Evolutionary conservation across 2,113 vertebrate genomes (phyloP).

Genomic region (Quiscalus mexicanus): DNA sequence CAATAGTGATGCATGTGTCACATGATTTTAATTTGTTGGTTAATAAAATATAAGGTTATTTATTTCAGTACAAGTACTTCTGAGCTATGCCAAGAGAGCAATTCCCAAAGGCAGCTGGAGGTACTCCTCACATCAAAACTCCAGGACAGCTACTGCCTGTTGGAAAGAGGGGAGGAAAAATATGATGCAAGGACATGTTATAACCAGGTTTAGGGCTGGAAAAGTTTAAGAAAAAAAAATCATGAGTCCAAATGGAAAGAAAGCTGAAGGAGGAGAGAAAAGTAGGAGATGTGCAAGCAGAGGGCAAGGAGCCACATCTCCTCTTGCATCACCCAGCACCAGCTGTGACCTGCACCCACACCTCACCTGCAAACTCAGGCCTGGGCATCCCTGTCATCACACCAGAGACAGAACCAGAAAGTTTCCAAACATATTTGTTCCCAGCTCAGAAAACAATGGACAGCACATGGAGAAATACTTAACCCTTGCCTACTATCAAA

Average conservation of each 20-base stretch:
- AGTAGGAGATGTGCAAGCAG: background rate
- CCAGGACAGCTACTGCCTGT: background rate
- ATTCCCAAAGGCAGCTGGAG: background rate
- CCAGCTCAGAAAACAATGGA: background rate
- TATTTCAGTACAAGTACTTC: background rate
- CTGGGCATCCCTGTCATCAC: background rate
- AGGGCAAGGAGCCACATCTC: background rate
- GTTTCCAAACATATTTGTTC: background rate
- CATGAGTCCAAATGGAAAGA: background rate
- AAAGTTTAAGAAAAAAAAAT: background rate
- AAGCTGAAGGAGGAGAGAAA: background rate
- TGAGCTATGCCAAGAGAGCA: background rate
- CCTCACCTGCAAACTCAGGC: background rate
- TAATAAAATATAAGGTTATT: background rate
- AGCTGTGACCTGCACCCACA: background rate
- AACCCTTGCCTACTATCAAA: background rate
- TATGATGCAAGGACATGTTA: background rate
- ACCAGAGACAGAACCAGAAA: rapidly evolving
- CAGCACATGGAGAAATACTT: background rate
- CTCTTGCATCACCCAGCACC: background rate
- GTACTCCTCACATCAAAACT: background rate
- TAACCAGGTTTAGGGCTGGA: background rate
- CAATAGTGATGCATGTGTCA: background rate
- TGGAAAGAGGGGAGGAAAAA: background rate
- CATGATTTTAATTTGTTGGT: background rate